Base-by-base conservation (phyloP, 2,797 vertebrate species). In the Myotis planiceps region DNA sequence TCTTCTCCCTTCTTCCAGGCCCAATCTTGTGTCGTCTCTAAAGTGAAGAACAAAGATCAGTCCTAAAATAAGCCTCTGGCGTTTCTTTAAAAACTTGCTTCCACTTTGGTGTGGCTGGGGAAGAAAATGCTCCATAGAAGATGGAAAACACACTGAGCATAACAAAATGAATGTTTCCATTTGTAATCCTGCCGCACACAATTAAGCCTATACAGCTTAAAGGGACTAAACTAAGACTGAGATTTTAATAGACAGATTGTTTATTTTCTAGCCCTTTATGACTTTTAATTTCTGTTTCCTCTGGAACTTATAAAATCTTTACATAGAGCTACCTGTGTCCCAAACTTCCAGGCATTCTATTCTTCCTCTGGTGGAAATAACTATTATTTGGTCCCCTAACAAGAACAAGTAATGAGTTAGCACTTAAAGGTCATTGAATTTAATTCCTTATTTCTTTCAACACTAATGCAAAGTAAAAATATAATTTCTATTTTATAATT, bases 341-440 rank as follows among this genome's bases (percentile, higher is more conserved):
- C 14, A 6, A 90, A 94, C 34, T 58, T 88, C 39, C 63, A 19
- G 7, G 8, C 45, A 47, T 25, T 51, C 42, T 84, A 1, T 53
- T 68, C 4, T 92, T 83, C 85, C 78, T 88, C 13, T 58, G 47
- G 9, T 55, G 18, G 66, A 53, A 65, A 63, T 76, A 75, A 83
- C 60, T 65, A 47, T 39, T 90, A 88, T 78, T 82, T 72, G 15
- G 14, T 74, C 14, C 21, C 37, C 85, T 92, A 90, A 88, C 21
- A 80, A 76, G 58, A 49, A 93, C 92, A 83, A 63, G 27, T 68
- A 94, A 88, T 63, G 66, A 75, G 18, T 90, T 93, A 69, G 14
- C 55, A 90, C 21, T 94, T 93, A 75, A 53, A 94, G 63, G 19
- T 87, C 93, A 96, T 42, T 79, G 32, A n/a, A 85, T 90, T 96